phyloP scores from a whole-genome alignment of 2,888 invertebrate species.

The Ophraella communa region DNA sequence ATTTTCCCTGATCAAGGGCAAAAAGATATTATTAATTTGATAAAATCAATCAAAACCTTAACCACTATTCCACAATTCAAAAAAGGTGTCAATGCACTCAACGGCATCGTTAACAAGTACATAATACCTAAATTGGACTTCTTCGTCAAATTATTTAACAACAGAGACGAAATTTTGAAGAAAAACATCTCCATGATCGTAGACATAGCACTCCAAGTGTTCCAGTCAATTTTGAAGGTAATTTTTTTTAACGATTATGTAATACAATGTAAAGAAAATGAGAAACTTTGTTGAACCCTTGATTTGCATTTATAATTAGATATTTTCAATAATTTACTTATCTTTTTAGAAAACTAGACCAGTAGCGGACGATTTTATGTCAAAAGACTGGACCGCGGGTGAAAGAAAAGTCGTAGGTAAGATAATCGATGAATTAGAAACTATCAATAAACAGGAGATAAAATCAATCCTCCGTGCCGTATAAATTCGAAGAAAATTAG shows the following conservation, averaged over 20 bases:
- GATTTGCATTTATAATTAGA: too few relatives aligned
- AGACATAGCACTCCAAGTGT: not conserved
- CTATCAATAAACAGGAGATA: not conserved
- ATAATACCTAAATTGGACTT: not conserved
- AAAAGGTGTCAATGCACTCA: not conserved
- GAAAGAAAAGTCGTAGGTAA: not conserved
- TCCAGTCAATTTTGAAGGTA: constrained; percentile 25
- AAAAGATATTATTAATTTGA: not conserved
- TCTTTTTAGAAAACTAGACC: not conserved
- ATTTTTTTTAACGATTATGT: constrained; percentile 37
- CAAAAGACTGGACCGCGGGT: not conserved
- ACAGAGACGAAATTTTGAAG: not conserved
- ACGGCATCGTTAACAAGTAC: not conserved
- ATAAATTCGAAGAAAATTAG: too few relatives aligned
- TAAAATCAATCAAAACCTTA: not conserved
- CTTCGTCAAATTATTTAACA: not conserved
- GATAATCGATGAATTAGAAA: not conserved
- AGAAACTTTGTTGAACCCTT: too few relatives aligned
- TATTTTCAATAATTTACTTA: not conserved
- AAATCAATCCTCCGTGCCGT: too few relatives aligned
- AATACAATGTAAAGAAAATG: too few relatives aligned
- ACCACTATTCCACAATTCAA: not conserved
- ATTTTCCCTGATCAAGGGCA: not conserved
- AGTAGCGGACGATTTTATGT: not conserved
- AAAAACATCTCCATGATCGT: not conserved